Conservation (phyloP, 2,113 vertebrate genomes). For the Probosciger aterrimus region DNA sequence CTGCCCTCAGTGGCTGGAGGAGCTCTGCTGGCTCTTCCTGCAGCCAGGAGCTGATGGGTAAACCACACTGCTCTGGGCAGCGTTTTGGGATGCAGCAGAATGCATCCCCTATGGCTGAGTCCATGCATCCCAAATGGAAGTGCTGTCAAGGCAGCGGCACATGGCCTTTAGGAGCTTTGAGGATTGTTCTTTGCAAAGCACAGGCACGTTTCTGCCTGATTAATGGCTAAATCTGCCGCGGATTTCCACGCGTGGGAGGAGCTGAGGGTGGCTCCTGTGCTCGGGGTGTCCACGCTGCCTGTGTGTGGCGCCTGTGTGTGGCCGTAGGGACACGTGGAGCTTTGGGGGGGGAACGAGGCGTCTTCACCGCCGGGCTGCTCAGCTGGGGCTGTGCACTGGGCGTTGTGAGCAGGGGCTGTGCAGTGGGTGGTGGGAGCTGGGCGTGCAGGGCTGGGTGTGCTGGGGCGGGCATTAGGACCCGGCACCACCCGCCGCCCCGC, state of each 20-base stretch:
- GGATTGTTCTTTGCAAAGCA: not conserved
- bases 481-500: too few relatives aligned
- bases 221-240: not conserved
- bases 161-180: not conserved
- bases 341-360: not conserved
- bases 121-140: not conserved
- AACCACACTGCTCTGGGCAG: fast-evolving
- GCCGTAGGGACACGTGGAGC: not conserved
- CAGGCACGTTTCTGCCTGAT: not conserved
- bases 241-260: not conserved
- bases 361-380: not conserved
- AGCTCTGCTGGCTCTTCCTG: not conserved
- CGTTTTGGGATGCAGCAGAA: not conserved
- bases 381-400: not conserved
- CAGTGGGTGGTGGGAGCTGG: too few relatives aligned
- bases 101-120: fast-evolving
- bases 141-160: not conserved
- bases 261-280: not conserved
- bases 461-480: not conserved
- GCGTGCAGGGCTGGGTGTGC: too few relatives aligned
- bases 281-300: not conserved
- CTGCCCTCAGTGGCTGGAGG: not conserved
- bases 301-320: fast-evolving
- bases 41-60: not conserved
- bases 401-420: too few relatives aligned